A percentile compares a stretch with the other conserved stretches of the same genome.
Evolutionary conservation across 1,140 invertebrate genomes (phyloP).

Genomic region (Thalassaphorura encarpata): DNA sequence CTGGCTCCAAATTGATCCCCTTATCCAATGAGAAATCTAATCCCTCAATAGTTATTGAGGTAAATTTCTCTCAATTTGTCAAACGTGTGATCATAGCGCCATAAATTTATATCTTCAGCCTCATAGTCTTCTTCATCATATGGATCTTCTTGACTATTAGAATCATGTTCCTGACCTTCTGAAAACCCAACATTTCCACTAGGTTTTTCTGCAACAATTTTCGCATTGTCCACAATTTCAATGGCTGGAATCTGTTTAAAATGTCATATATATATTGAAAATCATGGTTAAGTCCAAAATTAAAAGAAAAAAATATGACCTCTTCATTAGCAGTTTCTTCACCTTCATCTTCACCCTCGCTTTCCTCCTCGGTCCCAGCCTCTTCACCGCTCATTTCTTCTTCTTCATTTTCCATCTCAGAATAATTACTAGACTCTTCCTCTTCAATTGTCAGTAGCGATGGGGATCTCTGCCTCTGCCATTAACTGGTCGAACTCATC

Average conservation of each 20-base stretch:
- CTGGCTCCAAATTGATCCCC: neutral
- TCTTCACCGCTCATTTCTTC: neutral
- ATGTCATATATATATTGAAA: neutral
- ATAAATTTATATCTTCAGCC: neutral
- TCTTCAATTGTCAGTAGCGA: no score
- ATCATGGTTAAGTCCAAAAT: neutral
- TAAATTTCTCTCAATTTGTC: conserved; percentile 3
- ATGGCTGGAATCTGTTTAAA: no score
- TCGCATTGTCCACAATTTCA: no score
- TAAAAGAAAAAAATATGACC: neutral
- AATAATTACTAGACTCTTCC: no score
- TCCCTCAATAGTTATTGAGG: neutral
- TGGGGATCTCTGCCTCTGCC: no score
- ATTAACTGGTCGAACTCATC: no score
- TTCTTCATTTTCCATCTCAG: neutral
- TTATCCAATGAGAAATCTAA: neutral
- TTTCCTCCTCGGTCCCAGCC: neutral
- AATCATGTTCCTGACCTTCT: neutral
- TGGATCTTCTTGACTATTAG: neutral
- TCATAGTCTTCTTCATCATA: neutral
- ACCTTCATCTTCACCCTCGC: neutral
- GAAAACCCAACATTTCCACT: neutral
- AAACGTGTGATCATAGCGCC: conserved; percentile 2
- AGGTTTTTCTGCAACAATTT: no score
- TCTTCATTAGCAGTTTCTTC: neutral